Conservation (phyloP, 2,797 vertebrate species). For the Heliangelus exortis region DNA sequence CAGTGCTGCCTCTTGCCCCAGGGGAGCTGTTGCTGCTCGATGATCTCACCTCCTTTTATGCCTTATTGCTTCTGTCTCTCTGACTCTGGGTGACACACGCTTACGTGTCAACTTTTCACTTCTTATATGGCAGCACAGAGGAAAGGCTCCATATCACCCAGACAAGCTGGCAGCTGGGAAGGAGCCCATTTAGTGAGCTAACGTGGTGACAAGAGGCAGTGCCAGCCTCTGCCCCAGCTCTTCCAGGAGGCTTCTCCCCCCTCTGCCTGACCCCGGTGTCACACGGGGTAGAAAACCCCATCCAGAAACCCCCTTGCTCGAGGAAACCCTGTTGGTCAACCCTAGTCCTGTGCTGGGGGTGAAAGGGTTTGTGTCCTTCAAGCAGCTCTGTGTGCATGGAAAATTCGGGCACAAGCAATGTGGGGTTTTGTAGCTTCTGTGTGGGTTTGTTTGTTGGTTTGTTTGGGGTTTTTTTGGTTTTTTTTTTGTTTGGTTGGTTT, state of each 20-base stretch:
- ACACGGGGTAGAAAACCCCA: neutral
- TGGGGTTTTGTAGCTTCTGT: neutral
- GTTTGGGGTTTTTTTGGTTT: no score
- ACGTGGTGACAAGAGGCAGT: constrained; percentile 14
- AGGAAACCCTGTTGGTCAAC: neutral
- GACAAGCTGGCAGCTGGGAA: constrained; percentile 65
- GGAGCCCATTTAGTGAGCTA: constrained; percentile 47
- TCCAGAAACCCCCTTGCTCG: neutral
- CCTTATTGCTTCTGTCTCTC: constrained; percentile 72
- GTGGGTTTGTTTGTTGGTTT: no score
- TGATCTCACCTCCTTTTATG: constrained; percentile 69
- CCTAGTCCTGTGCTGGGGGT: neutral
- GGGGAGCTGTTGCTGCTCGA: constrained; percentile 14
- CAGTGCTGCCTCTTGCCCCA: neutral
- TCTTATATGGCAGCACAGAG: constrained; percentile 48
- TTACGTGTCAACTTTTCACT: constrained; percentile 68
- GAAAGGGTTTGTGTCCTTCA: neutral
- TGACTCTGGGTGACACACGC: constrained; percentile 46
- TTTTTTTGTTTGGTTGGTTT: no score
- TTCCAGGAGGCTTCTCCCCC: neutral
- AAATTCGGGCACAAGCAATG: neutral
- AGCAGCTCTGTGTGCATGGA: no score
- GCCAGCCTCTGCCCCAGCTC: neutral
- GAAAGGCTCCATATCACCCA: constrained; percentile 43
- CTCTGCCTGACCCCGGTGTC: neutral